Conservation (phyloP, 2,113 vertebrate species). For the Nesogale talazaci region DNA sequence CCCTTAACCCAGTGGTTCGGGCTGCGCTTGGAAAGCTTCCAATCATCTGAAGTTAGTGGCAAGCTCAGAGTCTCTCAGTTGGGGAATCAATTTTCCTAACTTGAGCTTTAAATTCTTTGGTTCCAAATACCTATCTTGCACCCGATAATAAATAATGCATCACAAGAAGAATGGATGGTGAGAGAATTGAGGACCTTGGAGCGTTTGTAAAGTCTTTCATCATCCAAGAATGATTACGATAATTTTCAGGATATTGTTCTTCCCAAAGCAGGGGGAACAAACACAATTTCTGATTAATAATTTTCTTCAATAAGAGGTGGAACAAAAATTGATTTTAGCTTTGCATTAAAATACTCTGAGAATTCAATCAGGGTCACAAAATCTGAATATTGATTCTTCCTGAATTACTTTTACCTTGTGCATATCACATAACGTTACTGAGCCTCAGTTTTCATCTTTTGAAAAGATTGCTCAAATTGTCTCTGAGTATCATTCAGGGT, state of each 20-base stretch:
- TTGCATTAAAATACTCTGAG: conserved; percentile 47
- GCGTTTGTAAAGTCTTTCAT: not conserved
- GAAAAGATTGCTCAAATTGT: not conserved
- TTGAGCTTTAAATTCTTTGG: not conserved
- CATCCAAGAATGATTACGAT: conserved; percentile 11
- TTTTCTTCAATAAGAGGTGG: not conserved
- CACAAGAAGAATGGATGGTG: not conserved
- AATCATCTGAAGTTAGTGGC: not conserved
- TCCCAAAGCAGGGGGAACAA: not conserved
- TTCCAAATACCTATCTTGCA: not conserved
- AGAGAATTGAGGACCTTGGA: not conserved
- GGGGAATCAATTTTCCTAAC: not conserved
- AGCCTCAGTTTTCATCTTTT: not conserved
- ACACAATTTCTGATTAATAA: not conserved
- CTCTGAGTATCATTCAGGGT: not conserved
- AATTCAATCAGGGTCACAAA: not conserved
- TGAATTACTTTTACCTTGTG: conserved; percentile 7
- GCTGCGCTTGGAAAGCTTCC: not conserved
- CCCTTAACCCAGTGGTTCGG: not conserved
- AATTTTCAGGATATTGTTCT: conserved; percentile 9
- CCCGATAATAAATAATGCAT: not conserved
- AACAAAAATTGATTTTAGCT: not conserved
- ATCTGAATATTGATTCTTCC: not conserved
- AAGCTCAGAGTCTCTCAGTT: not conserved
- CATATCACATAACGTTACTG: not conserved